Percentiles rank a stretch among this genome's conserved stretches.
phyloP scores from a whole-genome alignment of 2,888 invertebrate species.

The Brenthis daphne region DNA sequence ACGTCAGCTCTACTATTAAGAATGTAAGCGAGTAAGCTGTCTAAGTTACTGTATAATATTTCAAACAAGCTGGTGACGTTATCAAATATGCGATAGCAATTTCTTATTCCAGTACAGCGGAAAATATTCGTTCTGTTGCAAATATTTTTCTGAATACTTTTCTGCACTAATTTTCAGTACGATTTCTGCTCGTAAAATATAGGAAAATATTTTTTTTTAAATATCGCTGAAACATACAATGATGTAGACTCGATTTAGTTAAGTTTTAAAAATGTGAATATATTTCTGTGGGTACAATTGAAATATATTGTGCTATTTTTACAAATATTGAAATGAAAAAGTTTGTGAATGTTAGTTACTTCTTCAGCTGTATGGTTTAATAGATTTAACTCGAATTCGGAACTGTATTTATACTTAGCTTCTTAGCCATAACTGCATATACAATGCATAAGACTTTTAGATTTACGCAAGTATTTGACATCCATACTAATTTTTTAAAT shows the following conservation, averaged over 20 bases:
- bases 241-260: background rate
- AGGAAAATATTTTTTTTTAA: background rate
- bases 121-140: slow-evolving; percentile 11
- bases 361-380: too few relatives aligned
- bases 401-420: too few relatives aligned
- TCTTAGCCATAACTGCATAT: too few relatives aligned
- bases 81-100: slow-evolving; percentile 36
- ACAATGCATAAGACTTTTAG: too few relatives aligned
- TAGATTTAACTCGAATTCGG: too few relatives aligned
- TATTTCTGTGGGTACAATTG: too few relatives aligned
- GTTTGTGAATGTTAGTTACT: too few relatives aligned
- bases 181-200: slow-evolving; percentile 4
- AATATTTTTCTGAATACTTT: slow-evolving; percentile 16
- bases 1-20: background rate
- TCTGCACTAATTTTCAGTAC: slow-evolving; percentile 11
- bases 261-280: too few relatives aligned
- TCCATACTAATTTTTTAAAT: too few relatives aligned
- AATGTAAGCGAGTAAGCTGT: background rate
- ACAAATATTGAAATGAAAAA: too few relatives aligned
- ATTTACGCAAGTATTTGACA: too few relatives aligned
- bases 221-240: background rate
- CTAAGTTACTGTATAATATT: slow-evolving; percentile 19
- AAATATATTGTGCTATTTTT: too few relatives aligned
- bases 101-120: slow-evolving; percentile 19
- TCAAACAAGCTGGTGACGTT: slow-evolving; percentile 31